Evolutionary conservation across 1,140 invertebrate genomes (phyloP).

Genomic region (Atopsyche davidsoni): DNA sequence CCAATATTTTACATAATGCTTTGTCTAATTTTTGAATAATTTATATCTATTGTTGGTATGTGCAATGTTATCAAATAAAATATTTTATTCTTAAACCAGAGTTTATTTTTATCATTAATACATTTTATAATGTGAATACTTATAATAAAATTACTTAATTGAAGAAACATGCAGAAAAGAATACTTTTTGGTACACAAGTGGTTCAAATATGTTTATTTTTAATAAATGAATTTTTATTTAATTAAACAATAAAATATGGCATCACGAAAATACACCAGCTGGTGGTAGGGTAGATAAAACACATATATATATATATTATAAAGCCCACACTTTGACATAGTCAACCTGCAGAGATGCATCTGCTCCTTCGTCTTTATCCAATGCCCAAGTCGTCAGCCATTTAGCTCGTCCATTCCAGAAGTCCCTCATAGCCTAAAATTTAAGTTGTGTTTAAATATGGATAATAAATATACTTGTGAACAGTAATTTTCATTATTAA

Average conservation of each 20-base stretch:
- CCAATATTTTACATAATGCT: too few species aligned
- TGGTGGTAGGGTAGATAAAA: conserved; percentile 56
- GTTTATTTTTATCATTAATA: too few species aligned
- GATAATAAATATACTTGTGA: too few species aligned
- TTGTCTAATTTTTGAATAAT: too few species aligned
- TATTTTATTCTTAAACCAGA: too few species aligned
- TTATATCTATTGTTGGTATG: too few species aligned
- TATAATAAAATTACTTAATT: conserved; percentile 35
- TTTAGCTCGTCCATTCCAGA: conserved; percentile 35
- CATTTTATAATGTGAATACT: too few species aligned
- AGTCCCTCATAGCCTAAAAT: conserved; percentile 39
- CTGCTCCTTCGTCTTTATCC: conserved; percentile 36
- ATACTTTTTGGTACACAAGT: neutral
- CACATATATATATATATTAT: conserved; percentile 28
- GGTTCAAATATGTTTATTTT: neutral
- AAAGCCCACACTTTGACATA: conserved; percentile 44
- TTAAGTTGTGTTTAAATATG: too few species aligned
- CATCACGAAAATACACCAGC: conserved; percentile 61
- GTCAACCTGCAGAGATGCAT: conserved; percentile 42
- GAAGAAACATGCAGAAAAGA: conserved; percentile 19
- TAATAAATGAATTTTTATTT: conserved; percentile 55
- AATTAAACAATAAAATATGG: conserved; percentile 56
- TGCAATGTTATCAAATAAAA: too few species aligned
- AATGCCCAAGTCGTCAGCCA: conserved; percentile 43
- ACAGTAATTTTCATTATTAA: too few species aligned